These are phyloP conservation scores for Pristiophorus japonicus DNA, from an alignment of 2,113 vertebrate genomes.

Conservation along the genomic window DNA sequence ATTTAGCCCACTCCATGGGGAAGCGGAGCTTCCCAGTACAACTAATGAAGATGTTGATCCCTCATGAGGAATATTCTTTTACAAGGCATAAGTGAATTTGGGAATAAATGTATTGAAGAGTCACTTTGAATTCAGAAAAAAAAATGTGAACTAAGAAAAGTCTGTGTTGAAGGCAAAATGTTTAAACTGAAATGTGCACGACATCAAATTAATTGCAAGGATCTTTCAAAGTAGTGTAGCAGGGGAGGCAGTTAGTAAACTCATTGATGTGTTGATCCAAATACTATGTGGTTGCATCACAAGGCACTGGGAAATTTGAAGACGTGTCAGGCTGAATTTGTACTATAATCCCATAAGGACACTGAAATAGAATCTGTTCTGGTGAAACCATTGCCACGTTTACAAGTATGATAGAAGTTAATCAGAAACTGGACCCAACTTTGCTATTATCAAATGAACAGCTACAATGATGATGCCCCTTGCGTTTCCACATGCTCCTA, in stretches of 20 bases:
- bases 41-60: constrained; percentile 18
- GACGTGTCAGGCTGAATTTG: background rate
- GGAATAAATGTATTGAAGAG: constrained; percentile 31
- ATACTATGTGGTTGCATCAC: background rate
- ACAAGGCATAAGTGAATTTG: constrained; percentile 12
- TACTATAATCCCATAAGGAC: background rate
- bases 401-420: too few species aligned
- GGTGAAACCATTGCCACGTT: background rate
- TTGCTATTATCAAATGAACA: background rate
- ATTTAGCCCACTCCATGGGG: background rate
- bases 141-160: constrained; percentile 3
- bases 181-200: background rate
- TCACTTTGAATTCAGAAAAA: constrained; percentile 25
- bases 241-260: background rate
- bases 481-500: background rate
- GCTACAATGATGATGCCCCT: background rate
- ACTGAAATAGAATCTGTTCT: background rate
- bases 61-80: background rate
- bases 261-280: background rate
- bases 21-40: background rate
- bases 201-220: background rate
- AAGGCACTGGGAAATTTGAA: background rate
- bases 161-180: background rate
- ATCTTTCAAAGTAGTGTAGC: background rate
- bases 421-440: background rate